Evolutionary conservation across 2,113 vertebrate species (phyloP), one percentile per base, ranked within the genome.

Genomic region (Lepidiolamprologus cunningtoni): DNA sequence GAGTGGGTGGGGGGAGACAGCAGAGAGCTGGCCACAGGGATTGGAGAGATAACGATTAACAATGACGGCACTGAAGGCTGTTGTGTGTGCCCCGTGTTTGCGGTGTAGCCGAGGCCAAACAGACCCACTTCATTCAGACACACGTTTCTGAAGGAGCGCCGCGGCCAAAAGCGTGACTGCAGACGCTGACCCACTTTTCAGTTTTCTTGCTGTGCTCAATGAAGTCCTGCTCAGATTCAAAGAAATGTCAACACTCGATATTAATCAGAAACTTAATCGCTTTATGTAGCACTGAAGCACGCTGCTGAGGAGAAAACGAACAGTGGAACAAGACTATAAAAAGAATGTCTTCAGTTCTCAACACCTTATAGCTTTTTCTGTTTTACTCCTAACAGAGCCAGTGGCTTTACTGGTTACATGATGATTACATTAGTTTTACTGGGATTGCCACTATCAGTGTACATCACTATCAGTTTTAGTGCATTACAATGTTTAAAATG

Each of bases 151-250:
- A 80, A 28, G 14, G 6, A 58, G 33, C 2, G 28, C 31, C 3
- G 50, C 5, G 2, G 76, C 37, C 16, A 16, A 52, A 14, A 83
- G 73, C 19, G 13, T 86, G 86, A 87, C 76, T 78, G 73, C 54
- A 31, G 79, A 58, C 14, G 2, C 50, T 93, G 92, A 93, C 89
- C 93, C 79, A 93, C 71, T 92, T 95, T 71, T 50, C 26, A 85
- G 68, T 58, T 80, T 84, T 80, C 78, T 86, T 52, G 68, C 88
- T 89, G 82, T 82, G 61, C 47, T 81, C 45, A 10, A 73, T 58
- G 71, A 87, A 88, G 40, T 85, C 76, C 80, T 11, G 31, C 55
- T 55, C 16, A 3, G 31, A 85, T 86, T 89, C 81, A 87, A 82
- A 87, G 82, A 91, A 81, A 89, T 81, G 85, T 87, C 87, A 88